These are phyloP conservation scores for Holothuria leucospilota DNA, from an alignment of 53 echinoderm and acorn worm species.

Conservation along the genomic window DNA sequence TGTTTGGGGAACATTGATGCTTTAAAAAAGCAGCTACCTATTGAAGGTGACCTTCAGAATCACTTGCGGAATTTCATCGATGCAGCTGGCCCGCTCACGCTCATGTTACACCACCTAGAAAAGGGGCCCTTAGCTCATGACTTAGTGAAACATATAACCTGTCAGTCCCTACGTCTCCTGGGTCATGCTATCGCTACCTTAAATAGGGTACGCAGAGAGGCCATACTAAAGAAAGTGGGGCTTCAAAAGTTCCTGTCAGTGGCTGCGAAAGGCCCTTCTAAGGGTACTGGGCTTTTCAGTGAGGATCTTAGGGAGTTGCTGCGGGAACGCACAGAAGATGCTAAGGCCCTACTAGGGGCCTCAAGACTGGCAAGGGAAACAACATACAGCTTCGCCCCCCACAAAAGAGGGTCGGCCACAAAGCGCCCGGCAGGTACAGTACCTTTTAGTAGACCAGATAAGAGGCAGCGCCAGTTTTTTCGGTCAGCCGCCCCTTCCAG, in stretches of 20 bases:
- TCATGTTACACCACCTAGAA: constrained; percentile 24
- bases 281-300: constrained; percentile 7
- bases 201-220: neutral
- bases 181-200: too few relatives aligned
- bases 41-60: constrained; percentile 2
- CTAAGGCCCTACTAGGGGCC: neutral
- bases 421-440: neutral
- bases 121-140: too few relatives aligned
- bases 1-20: neutral
- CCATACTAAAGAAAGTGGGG: constrained; percentile 17
- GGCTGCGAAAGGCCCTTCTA: neutral
- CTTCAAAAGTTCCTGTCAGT: neutral
- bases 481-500: neutral
- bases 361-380: neutral
- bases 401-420: constrained; percentile 3
- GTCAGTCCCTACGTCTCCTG: too few relatives aligned
- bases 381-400: neutral
- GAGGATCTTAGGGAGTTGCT: neutral
- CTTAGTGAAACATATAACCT: too few relatives aligned
- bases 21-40: neutral
- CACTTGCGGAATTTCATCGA: neutral
- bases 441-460: neutral
- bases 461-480: neutral
- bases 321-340: too few relatives aligned
- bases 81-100: neutral